These are phyloP conservation scores for Iguana delicatissima DNA, from an alignment of 2,797 vertebrate genomes.

Conservation along the genomic window DNA sequence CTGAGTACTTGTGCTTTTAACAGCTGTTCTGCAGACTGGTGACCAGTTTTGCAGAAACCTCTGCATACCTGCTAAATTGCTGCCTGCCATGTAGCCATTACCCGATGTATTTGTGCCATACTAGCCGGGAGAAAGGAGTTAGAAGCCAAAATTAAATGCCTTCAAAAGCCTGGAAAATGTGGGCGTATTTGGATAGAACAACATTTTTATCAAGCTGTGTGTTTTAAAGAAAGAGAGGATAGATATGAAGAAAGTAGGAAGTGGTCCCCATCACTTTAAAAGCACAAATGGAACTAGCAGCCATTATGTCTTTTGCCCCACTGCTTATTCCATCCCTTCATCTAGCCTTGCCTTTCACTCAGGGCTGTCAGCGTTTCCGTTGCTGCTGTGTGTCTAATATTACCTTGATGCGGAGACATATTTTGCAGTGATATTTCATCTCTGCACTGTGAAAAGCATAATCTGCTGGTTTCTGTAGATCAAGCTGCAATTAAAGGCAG, in stretches of 20 bases:
- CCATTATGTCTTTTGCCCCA: neutral
- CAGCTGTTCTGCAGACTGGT: neutral
- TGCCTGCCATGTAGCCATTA: neutral
- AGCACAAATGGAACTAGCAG: neutral
- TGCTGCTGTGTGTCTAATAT: neutral
- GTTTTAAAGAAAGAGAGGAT: neutral
- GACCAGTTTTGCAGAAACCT: neutral
- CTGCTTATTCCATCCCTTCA: neutral
- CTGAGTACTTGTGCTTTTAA: neutral
- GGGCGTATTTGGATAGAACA: constrained; percentile 32
- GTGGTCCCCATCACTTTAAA: neutral
- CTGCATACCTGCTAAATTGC: neutral
- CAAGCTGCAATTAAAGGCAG: neutral
- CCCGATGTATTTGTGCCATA: neutral
- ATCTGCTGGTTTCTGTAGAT: neutral
- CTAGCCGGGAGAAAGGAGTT: neutral
- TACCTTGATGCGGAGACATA: neutral
- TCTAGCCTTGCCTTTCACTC: too few relatives aligned
- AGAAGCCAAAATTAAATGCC: constrained; percentile 2
- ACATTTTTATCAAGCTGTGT: neutral
- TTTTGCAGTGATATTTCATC: too few relatives aligned
- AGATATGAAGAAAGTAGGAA: neutral
- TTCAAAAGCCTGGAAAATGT: constrained; percentile 44
- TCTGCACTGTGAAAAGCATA: neutral
- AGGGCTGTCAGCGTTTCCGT: neutral